Percentiles rank a stretch among this genome's conserved stretches.
phyloP scores from a whole-genome alignment of 2,888 invertebrate species.

The Drosophila fulvimacula region DNA sequence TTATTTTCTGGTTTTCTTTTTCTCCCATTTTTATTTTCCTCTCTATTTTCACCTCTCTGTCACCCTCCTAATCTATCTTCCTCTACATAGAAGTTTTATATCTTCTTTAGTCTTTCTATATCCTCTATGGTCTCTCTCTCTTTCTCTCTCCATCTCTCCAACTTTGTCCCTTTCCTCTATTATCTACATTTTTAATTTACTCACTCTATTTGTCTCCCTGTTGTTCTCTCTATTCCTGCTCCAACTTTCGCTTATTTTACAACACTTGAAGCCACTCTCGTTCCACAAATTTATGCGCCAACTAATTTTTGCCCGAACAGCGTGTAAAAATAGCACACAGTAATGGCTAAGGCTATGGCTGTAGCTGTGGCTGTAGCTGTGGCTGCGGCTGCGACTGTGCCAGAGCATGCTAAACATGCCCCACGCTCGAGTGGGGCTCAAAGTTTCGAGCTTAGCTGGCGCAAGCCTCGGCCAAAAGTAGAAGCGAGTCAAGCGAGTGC shows the following conservation, averaged over 20 bases:
- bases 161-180: background rate
- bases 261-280: slow-evolving; percentile 39
- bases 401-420: slow-evolving; percentile 30
- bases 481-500: slow-evolving; percentile 46
- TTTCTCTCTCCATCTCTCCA: background rate
- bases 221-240: background rate
- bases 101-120: background rate
- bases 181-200: background rate
- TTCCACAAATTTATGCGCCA: slow-evolving; percentile 65
- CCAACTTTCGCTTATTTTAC: background rate
- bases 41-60: background rate
- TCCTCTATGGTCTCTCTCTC: background rate
- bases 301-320: slow-evolving; percentile 66
- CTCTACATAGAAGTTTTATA: background rate
- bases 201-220: no score
- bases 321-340: slow-evolving; percentile 59
- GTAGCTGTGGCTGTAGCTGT: slow-evolving; percentile 1
- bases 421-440: slow-evolving; percentile 37
- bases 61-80: background rate
- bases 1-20: background rate
- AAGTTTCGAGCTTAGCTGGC: slow-evolving; percentile 9
- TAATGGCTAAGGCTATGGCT: slow-evolving; percentile 15
- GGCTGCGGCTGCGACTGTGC: slow-evolving; percentile 5
- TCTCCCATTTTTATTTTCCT: background rate
- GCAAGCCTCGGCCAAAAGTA: slow-evolving; percentile 19